phyloP scores from a whole-genome alignment of 2,888 invertebrate species.

The Zhuqinia jingwanae region DNA sequence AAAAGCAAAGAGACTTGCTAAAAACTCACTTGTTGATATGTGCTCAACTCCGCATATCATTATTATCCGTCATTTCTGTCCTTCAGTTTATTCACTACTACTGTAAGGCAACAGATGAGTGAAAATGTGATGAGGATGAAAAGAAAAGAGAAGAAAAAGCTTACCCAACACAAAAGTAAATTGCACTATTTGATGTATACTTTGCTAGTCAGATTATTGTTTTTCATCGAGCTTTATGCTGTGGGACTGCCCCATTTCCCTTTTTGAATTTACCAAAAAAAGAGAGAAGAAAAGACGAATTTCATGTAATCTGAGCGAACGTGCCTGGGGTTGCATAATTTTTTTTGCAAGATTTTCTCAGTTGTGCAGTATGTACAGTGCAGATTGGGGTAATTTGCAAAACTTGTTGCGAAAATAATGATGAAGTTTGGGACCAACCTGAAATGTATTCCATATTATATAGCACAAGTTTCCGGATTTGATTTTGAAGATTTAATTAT shows the following conservation, averaged over 20 bases:
- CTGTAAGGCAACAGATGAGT: background rate
- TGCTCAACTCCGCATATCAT: background rate
- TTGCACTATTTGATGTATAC: background rate
- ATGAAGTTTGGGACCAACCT: conserved; percentile 37
- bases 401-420: conserved; percentile 45
- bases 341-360: background rate
- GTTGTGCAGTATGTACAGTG: background rate
- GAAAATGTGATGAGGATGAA: conserved; percentile 35
- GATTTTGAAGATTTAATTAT: conserved; percentile 35
- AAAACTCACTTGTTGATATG: conserved; percentile 42
- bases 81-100: too few relatives aligned
- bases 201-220: conserved; percentile 21
- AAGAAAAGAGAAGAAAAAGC: too few relatives aligned
- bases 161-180: too few relatives aligned
- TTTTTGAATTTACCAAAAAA: conserved; percentile 24
- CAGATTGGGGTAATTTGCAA: conserved; percentile 14
- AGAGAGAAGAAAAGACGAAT: background rate
- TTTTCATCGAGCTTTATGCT: conserved; percentile 22
- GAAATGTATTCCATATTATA: background rate
- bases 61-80: too few relatives aligned
- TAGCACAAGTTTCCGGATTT: conserved; percentile 37
- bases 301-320: conserved; percentile 6
- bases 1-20: background rate
- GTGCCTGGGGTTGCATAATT: conserved; percentile 29
- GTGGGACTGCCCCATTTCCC: conserved; percentile 57